Percentiles rank a stretch among this genome's conserved stretches.
phyloP scores from a whole-genome alignment of 2,797 vertebrate genomes.

The Rhinatrema bivittatum region DNA sequence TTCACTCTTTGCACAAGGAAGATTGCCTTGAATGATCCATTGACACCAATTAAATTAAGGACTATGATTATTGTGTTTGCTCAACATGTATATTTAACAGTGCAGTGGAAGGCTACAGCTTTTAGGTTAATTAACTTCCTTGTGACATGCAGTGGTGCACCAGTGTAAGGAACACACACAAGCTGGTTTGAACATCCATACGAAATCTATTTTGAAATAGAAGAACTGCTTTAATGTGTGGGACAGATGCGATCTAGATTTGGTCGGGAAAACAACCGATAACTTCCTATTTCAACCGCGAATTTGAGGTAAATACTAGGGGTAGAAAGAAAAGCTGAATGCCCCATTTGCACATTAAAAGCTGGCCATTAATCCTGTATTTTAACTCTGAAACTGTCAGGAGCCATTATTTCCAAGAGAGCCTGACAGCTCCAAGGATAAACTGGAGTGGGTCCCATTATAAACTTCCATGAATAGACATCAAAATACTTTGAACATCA shows the following conservation, averaged over 20 bases:
- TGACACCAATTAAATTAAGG: slow-evolving; percentile 17
- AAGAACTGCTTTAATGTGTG: slow-evolving; percentile 8
- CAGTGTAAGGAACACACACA: neutral
- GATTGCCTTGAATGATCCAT: slow-evolving; percentile 16
- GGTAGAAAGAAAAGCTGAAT: slow-evolving; percentile 21
- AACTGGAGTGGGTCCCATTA: slow-evolving; percentile 33
- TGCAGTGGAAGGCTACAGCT: neutral
- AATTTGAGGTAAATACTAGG: slow-evolving; percentile 34
- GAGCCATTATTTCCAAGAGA: slow-evolving; percentile 37
- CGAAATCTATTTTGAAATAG: slow-evolving; percentile 14
- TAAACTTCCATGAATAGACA: slow-evolving; percentile 33
- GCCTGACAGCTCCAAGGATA: slow-evolving; percentile 35
- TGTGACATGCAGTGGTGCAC: slow-evolving; percentile 5
- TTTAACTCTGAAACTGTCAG: slow-evolving; percentile 46
- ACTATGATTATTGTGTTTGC: neutral
- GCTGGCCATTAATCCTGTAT: slow-evolving; percentile 49
- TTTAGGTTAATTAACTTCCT: slow-evolving; percentile 3
- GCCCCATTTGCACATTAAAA: slow-evolving; percentile 47
- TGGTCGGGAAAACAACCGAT: slow-evolving; percentile 10
- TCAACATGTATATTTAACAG: slow-evolving; percentile 18
- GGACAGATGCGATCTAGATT: neutral
- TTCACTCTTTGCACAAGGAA: slow-evolving; percentile 13
- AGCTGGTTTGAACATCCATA: neutral
- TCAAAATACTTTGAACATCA: slow-evolving; percentile 24
- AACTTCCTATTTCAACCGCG: slow-evolving; percentile 27